These are phyloP conservation scores for Thamnophis sirtalis DNA, from an alignment of 2,113 vertebrate genomes.

Conservation along the genomic window DNA sequence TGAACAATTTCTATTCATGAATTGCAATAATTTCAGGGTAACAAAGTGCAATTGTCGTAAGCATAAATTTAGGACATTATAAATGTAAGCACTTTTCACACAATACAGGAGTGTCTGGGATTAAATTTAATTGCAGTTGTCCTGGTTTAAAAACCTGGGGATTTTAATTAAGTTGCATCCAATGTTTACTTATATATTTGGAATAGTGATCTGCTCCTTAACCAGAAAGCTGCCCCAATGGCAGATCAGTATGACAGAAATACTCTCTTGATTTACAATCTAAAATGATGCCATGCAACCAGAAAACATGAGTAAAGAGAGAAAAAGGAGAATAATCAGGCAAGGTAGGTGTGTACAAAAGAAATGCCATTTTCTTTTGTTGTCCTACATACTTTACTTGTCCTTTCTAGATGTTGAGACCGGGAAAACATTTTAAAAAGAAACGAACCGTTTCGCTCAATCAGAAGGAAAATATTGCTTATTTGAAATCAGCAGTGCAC, in stretches of 20 bases:
- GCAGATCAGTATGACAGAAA: background rate
- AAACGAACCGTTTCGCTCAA: background rate
- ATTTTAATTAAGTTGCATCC: background rate
- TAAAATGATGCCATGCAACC: background rate
- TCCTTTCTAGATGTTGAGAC: background rate
- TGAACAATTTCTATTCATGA: background rate
- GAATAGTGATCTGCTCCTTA: background rate
- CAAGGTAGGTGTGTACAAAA: background rate
- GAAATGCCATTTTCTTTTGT: conserved; percentile 2
- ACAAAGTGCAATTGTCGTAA: background rate
- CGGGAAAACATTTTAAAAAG: background rate
- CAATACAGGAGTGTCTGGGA: background rate
- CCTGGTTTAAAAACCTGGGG: conserved; percentile 9
- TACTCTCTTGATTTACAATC: background rate
- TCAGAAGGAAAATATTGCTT: background rate
- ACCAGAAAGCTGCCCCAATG: background rate
- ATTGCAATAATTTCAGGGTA: background rate
- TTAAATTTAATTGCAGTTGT: background rate
- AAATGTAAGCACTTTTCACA: background rate
- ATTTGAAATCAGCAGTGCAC: background rate
- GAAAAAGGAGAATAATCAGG: background rate
- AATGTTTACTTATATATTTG: background rate
- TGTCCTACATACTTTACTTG: background rate
- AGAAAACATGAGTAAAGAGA: background rate
- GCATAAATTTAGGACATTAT: background rate